Conservation (phyloP, 1,140 invertebrate genomes). For the Drosophila sturtevanti region DNA sequence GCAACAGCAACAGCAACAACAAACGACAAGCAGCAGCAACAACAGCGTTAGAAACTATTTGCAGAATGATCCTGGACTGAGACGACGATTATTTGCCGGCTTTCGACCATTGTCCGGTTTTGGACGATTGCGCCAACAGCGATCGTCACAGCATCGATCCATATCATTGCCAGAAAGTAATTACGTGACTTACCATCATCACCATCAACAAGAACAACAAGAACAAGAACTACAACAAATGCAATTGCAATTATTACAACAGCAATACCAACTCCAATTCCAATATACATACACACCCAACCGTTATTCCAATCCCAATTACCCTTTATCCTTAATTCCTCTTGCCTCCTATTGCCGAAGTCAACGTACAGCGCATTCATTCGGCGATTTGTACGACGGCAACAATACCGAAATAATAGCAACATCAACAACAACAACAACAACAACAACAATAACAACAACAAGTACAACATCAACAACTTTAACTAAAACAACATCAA, state of each 20-base stretch:
- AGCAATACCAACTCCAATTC: conserved; percentile 8
- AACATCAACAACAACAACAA: conserved; percentile 14
- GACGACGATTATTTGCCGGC: conserved; percentile 88
- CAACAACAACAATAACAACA: conserved; percentile 19
- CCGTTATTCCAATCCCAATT: not conserved
- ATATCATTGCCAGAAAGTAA: conserved; percentile 92
- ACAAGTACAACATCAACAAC: conserved; percentile 22
- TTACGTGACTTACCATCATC: conserved; percentile 78
- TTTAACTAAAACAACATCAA: conserved; percentile 25
- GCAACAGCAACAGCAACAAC: conserved; percentile 41
- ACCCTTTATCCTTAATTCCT: not conserved
- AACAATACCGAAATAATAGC: conserved; percentile 38
- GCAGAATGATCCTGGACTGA: conserved; percentile 84
- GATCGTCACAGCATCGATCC: conserved; percentile 86
- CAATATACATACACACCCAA: conserved; percentile 19
- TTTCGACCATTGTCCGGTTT: conserved; percentile 90
- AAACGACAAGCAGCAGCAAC: conserved; percentile 7
- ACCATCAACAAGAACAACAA: conserved; percentile 29
- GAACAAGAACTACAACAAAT: conserved; percentile 30
- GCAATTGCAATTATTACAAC: conserved; percentile 28
- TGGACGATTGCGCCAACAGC: conserved; percentile 86
- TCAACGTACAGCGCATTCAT: conserved; percentile 35
- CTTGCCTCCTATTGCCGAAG: conserved; percentile 12
- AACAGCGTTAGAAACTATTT: conserved; percentile 38
- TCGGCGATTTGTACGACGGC: conserved; percentile 48